Evolutionary conservation across 2,888 invertebrate genomes (phyloP), one percentile per base, ranked within the genome.

Genomic region (Brachycybe producta): DNA sequence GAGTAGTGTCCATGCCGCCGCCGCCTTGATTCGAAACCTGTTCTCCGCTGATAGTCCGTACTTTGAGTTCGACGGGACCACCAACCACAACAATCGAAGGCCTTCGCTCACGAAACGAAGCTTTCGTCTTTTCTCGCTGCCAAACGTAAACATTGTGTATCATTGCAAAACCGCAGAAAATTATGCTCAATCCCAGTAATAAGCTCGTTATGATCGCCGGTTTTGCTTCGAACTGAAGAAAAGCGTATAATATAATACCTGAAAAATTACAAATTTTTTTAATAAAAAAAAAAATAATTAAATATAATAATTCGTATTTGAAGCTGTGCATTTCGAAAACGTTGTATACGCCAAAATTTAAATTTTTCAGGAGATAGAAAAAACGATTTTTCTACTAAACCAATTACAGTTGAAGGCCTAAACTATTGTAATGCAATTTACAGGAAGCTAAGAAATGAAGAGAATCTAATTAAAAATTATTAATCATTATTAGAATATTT

Each of bases 71-170:
- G 7, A 36, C 7, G n/a, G 36, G 36, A 36, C 17, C 7, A 17
- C 19, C 17, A 5, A 36, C 7, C n/a, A n/a, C n/a, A n/a, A n/a
- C n/a, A n/a, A n/a, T n/a, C n/a, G n/a, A n/a, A n/a, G n/a, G n/a
- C n/a, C n/a, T n/a, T n/a, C n/a, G n/a, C n/a, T n/a, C n/a, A 5
- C 36, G 36, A 36, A 17, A 19, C 8, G 8, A 13, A 24, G 36
- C 36, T 47, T 46, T 50, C 13, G 44, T 45, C 26, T 52, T 38
- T 44, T 53, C 73, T 65, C 80, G 82, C 69, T 90, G 87, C 91
- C 91, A 92, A 43, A 90, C 81, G 68, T 88, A 90, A 13, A 87
- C 86, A 69, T 90, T 91, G 71, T 92, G 91, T 17, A 91, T 85
- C 80, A 91, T 85, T 21, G 90, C 87, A 61, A 85, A 84, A 58